These are phyloP conservation scores for Pachliopta kotzebuea DNA, from an alignment of 2,888 invertebrate genomes.

Conservation along the genomic window DNA sequence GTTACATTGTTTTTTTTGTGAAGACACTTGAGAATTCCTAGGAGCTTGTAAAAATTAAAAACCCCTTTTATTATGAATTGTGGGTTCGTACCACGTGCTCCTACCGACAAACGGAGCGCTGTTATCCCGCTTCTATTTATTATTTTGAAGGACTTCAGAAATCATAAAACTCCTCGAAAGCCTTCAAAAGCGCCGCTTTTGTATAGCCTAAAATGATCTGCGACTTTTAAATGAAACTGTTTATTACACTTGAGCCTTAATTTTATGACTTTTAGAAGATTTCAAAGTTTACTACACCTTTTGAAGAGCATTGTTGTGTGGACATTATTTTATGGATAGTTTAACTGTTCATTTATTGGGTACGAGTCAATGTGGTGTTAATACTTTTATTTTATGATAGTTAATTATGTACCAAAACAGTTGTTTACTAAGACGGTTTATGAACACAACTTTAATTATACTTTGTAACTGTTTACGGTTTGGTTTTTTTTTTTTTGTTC, in stretches of 20 bases:
- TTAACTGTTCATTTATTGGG: constrained; percentile 20
- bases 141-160: constrained; percentile 61
- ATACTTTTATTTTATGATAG: constrained; percentile 14
- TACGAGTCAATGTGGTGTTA: constrained; percentile 12
- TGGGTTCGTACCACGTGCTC: constrained; percentile 57
- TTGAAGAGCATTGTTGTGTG: constrained; percentile 53
- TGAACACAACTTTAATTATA: not conserved
- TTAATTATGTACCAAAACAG: constrained; percentile 13
- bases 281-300: constrained; percentile 44
- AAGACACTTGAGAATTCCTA: constrained; percentile 48
- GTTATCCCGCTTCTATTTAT: constrained; percentile 47
- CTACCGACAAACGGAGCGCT: constrained; percentile 55
- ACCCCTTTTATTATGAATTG: constrained; percentile 56
- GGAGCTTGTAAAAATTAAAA: constrained; percentile 48
- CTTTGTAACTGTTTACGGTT: not conserved
- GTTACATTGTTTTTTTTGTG: constrained; percentile 41
- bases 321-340: constrained; percentile 62
- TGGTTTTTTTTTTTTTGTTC: not conserved
- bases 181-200: constrained; percentile 44
- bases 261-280: constrained; percentile 53
- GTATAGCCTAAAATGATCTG: constrained; percentile 53
- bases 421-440: not conserved
- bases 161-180: constrained; percentile 61
- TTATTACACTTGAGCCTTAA: constrained; percentile 53
- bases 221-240: constrained; percentile 63